A percentile compares a stretch with the other conserved stretches of the same genome.
Conservation (phyloP, 2,797 vertebrate genomes). For the Salmo trutta region DNA sequence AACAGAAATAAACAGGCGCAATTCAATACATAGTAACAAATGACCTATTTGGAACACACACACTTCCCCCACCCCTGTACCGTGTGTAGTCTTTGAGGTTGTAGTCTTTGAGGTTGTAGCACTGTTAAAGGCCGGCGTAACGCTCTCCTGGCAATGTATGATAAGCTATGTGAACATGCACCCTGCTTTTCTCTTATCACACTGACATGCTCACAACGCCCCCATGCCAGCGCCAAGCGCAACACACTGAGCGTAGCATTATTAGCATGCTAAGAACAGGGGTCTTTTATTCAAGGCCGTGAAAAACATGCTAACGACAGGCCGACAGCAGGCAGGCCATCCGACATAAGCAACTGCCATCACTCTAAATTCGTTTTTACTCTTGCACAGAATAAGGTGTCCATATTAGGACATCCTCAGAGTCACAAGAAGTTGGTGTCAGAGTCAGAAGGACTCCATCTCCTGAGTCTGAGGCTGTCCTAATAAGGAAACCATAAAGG, state of each 20-base stretch:
- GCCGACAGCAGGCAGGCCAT: constrained; percentile 10
- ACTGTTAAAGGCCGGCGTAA: constrained; percentile 60
- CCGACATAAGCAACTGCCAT: constrained; percentile 15
- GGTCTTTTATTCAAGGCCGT: constrained; percentile 59
- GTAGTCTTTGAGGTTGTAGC: constrained; percentile 51
- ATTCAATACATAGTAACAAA: constrained; percentile 27
- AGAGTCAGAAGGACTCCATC: background rate
- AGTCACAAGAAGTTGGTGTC: background rate
- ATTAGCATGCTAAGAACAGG: constrained; percentile 67
- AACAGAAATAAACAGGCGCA: background rate
- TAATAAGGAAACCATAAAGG: background rate
- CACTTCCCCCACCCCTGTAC: constrained; percentile 33
- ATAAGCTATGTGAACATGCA: constrained; percentile 74
- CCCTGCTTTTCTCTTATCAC: constrained; percentile 75
- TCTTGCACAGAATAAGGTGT: background rate
- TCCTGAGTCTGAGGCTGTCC: background rate
- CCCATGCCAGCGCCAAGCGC: constrained; percentile 59
- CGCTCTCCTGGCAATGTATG: constrained; percentile 64
- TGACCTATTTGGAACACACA: constrained; percentile 23
- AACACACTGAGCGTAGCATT: constrained; percentile 58
- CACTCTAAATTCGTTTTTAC: constrained; percentile 52
- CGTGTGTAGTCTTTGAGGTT: constrained; percentile 49
- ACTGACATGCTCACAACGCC: constrained; percentile 70
- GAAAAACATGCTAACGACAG: constrained; percentile 55
- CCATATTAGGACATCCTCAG: background rate